phyloP scores from a whole-genome alignment of 2,797 vertebrate genomes.

The Gastrophryne carolinensis region DNA sequence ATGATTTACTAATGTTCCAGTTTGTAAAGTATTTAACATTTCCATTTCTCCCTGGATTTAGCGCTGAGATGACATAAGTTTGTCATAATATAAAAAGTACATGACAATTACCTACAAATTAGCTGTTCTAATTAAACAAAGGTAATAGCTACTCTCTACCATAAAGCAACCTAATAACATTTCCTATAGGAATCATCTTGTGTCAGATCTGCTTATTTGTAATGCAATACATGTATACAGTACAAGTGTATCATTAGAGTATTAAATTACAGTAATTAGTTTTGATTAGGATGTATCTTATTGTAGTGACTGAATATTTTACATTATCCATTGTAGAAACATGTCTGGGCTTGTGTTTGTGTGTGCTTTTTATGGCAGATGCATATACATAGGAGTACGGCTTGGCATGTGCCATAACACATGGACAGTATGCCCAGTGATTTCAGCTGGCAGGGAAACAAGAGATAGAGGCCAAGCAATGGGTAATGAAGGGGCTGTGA shows the following conservation, averaged over 20 bases:
- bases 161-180: slow-evolving; percentile 11
- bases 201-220: slow-evolving; percentile 2
- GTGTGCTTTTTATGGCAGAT: not conserved
- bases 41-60: too few species aligned
- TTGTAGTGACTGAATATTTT: not conserved
- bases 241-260: slow-evolving; percentile 5
- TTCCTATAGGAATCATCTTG: slow-evolving; percentile 19
- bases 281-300: slow-evolving; percentile 28
- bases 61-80: too few species aligned
- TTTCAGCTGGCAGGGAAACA: slow-evolving; percentile 12
- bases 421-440: slow-evolving; percentile 1
- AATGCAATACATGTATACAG: slow-evolving; percentile 8
- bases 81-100: too few species aligned
- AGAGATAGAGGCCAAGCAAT: slow-evolving; percentile 17
- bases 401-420: not conserved
- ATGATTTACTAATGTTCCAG: too few species aligned
- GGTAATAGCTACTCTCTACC: slow-evolving; percentile 32
- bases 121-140: too few species aligned
- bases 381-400: not conserved
- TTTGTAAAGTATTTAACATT: too few species aligned
- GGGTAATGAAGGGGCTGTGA: slow-evolving; percentile 41
- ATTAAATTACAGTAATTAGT: slow-evolving; percentile 33
- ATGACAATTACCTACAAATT: too few species aligned
- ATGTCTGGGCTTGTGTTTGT: not conserved
- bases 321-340: not conserved